phyloP scores from a whole-genome alignment of 2,888 invertebrate species.

The Nephrocerus scutellatus region DNA sequence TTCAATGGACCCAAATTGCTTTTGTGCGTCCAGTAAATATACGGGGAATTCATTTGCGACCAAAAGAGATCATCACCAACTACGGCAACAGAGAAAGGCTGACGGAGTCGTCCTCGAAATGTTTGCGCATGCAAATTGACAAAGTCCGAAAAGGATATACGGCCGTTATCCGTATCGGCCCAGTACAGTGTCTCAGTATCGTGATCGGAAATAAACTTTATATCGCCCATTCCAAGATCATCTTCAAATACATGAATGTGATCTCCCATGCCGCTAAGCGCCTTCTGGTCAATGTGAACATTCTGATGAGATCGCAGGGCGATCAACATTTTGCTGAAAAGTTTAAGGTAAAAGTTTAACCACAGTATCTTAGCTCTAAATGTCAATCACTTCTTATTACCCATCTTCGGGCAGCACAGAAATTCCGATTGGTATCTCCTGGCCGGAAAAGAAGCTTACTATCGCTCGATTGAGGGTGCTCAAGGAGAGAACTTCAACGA shows the following conservation, averaged over 20 bases:
- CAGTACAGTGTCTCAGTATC: constrained; percentile 57
- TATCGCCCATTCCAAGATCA: constrained; percentile 40
- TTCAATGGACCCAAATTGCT: constrained; percentile 41
- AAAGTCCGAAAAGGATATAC: constrained; percentile 59
- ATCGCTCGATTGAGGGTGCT: constrained; percentile 54
- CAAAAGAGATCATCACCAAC: constrained; percentile 64
- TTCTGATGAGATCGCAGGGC: constrained; percentile 49
- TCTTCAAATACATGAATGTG: constrained; percentile 43
- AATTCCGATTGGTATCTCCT: constrained; percentile 62
- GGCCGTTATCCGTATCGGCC: constrained; percentile 59
- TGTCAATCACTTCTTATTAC: too few relatives aligned
- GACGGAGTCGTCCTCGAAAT: constrained; percentile 47
- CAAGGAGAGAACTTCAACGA: constrained; percentile 61
- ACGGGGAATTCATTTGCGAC: constrained; percentile 54
- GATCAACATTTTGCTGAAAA: constrained; percentile 58
- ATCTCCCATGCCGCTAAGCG: constrained; percentile 58
- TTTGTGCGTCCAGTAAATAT: constrained; percentile 58
- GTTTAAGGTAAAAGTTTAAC: background rate
- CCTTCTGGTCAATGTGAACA: constrained; percentile 60
- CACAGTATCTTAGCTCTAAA: background rate
- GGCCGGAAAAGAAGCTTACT: constrained; percentile 53
- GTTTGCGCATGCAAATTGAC: constrained; percentile 52
- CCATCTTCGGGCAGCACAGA: constrained; percentile 51
- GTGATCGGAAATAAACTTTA: constrained; percentile 46
- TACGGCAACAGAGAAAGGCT: constrained; percentile 55